phyloP scores from a whole-genome alignment of 2,797 vertebrate species.

The Borostomias antarcticus region DNA sequence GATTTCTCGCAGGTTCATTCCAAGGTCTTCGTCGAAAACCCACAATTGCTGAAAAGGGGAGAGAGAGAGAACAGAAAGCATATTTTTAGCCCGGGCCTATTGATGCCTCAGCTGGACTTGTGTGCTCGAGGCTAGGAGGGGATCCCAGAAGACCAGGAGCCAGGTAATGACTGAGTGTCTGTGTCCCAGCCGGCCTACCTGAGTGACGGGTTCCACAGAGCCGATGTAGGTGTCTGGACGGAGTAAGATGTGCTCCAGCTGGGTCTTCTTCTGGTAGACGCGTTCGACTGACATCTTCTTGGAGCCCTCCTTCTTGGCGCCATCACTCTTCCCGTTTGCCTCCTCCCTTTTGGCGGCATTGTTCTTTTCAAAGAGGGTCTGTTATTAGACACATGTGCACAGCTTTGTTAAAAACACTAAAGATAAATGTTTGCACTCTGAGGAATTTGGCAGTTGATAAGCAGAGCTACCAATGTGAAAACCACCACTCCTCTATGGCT shows the following conservation, averaged over 20 bases:
- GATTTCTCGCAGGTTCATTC: constrained; percentile 97
- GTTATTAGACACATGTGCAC: constrained; percentile 42
- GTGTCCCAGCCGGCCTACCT: constrained; percentile 72
- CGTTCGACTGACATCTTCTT: constrained; percentile 97
- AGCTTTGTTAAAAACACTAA: constrained; percentile 20
- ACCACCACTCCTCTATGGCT: background rate
- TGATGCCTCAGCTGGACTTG: background rate
- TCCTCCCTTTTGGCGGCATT: constrained; percentile 87
- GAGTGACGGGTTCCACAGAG: constrained; percentile 91
- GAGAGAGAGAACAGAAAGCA: background rate
- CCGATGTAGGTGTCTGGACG: constrained; percentile 98
- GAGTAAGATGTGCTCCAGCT: constrained; percentile 97
- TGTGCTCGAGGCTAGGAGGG: background rate
- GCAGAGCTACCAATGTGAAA: constrained; percentile 3
- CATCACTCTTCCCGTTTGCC: constrained; percentile 79
- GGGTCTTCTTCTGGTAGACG: constrained; percentile 99
- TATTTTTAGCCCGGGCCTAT: background rate
- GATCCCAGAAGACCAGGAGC: background rate
- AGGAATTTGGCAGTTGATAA: constrained; percentile 15
- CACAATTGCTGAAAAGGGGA: constrained; percentile 88
- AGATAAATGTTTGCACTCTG: background rate
- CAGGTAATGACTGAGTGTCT: background rate
- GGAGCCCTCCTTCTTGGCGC: constrained; percentile 86
- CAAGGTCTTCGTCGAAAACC: constrained; percentile 97
- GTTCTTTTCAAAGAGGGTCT: constrained; percentile 90